Evolutionary conservation across 2,888 invertebrate species (phyloP), one percentile per base, ranked within the genome.

Genomic region (Punctoribates punctum): DNA sequence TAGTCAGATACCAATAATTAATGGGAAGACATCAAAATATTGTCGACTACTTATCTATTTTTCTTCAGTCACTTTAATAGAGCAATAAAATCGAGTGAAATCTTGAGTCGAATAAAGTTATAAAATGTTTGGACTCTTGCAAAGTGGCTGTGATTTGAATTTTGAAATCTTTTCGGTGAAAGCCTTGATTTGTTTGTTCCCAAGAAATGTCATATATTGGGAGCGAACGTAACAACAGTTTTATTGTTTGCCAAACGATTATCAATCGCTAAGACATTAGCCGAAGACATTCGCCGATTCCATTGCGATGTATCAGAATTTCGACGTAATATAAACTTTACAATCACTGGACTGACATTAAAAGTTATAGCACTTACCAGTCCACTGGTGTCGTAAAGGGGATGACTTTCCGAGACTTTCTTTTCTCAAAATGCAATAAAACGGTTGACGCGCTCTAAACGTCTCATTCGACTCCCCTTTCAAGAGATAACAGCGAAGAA

Each of bases 361-460:
- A 54, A 54, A 34, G 54, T 20, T 20, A 54, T 54, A 20, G 54
- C 54, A 54, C 54, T 54, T 48, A 54, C 54, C 54, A 20, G 54
- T 54, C 20, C 54, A 20, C 54, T 20, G 54, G n/a, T 8, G 54
- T 54, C n/a, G 54, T 54, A 54, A 54, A 54, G 34, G 34, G 34
- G 34, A 34, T 34, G 34, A 34, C 54, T n/a, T 20, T n/a, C n/a
- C n/a, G 15, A 54, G n/a, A 54, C 54, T 20, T 54, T 54, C 54
- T 4, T 54, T 54, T 54, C 54, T 54, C 5, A 3, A n/a, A 54
- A 54, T 54, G 54, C n/a, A 54, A 54, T 54, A 54, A 54, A 54
- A 54, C 54, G 54, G 54, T 54, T 54, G 54, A 54, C 54, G 54
- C 54, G 54, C 54, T 54, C 54, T 54, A 54, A 54, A 54, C 54